Percentiles rank a stretch among this genome's conserved stretches.
Evolutionary conservation across 2,888 invertebrate species (phyloP).

Genomic region (Venusia cambrica): DNA sequence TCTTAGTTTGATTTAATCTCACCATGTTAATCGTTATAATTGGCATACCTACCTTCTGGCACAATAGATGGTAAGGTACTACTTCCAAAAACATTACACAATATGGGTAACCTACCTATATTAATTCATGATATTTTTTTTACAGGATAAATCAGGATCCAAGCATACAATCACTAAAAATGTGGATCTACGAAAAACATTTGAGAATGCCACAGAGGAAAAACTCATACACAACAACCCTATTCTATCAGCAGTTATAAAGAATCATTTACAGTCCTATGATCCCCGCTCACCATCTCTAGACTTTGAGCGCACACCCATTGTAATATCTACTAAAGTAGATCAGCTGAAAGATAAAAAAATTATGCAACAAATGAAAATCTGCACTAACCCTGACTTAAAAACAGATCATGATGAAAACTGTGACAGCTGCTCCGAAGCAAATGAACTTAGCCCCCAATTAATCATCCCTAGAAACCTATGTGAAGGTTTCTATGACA

Average conservation of each 20-base stretch:
- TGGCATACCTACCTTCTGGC: too few relatives aligned
- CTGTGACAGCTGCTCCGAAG: constrained; percentile 48
- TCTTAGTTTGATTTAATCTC: too few relatives aligned
- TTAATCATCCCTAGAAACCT: constrained; percentile 63
- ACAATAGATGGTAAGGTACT: too few relatives aligned
- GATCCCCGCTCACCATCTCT: constrained; percentile 82
- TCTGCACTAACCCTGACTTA: constrained; percentile 50
- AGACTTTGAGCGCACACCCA: constrained; percentile 82
- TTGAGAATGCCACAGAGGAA: constrained; percentile 63
- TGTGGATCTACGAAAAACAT: constrained; percentile 69
- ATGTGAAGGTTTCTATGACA: constrained; percentile 58
- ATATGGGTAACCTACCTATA: too few relatives aligned
- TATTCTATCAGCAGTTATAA: constrained; percentile 70
- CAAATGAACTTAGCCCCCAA: constrained; percentile 47
- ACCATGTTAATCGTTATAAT: too few relatives aligned
- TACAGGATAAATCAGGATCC: constrained; percentile 59
- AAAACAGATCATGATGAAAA: constrained; percentile 41
- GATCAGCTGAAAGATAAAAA: constrained; percentile 42
- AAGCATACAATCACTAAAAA: constrained; percentile 76
- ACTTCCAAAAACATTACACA: too few relatives aligned
- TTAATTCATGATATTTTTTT: too few relatives aligned
- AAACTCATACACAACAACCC: constrained; percentile 71
- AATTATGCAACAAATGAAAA: constrained; percentile 35
- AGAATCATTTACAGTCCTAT: constrained; percentile 70
- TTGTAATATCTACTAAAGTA: constrained; percentile 54